A percentile compares a stretch with the other conserved stretches of the same genome.
Conservation (phyloP, 2,797 vertebrate genomes). For the Leptodactylus fallax region DNA sequence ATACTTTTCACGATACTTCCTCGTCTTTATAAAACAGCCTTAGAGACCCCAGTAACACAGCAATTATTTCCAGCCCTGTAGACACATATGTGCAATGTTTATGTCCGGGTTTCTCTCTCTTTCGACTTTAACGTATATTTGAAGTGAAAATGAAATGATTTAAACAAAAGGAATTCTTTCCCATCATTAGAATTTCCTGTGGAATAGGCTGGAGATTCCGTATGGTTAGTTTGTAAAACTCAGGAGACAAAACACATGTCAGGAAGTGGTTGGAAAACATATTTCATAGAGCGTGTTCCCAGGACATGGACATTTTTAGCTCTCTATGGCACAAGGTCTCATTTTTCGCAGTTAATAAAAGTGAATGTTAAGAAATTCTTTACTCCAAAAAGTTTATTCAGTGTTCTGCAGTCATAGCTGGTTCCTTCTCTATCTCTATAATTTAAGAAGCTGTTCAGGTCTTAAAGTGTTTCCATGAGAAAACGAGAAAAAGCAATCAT, state of each 20-base stretch:
- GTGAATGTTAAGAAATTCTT: not conserved
- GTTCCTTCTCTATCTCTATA: not conserved
- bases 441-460: not conserved
- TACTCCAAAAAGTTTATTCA: not conserved
- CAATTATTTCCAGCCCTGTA: not conserved
- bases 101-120: not conserved
- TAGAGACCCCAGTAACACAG: not conserved
- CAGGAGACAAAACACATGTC: conserved; percentile 62
- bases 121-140: conserved; percentile 38
- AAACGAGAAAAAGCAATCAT: not conserved
- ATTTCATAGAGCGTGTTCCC: conserved; percentile 53
- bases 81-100: conserved; percentile 33
- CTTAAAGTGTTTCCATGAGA: not conserved
- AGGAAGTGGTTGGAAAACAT: conserved; percentile 52
- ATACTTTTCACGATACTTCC: not conserved
- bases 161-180: conserved; percentile 63
- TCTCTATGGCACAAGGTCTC: conserved; percentile 28
- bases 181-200: conserved; percentile 61
- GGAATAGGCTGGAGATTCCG: conserved; percentile 34
- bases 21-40: not conserved
- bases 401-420: not conserved
- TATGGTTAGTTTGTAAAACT: conserved; percentile 51
- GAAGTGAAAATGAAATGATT: conserved; percentile 59
- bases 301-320: conserved; percentile 56
- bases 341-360: conserved; percentile 39